Conservation (phyloP, 2,888 invertebrate genomes). For the Muschampia plurimacula region DNA sequence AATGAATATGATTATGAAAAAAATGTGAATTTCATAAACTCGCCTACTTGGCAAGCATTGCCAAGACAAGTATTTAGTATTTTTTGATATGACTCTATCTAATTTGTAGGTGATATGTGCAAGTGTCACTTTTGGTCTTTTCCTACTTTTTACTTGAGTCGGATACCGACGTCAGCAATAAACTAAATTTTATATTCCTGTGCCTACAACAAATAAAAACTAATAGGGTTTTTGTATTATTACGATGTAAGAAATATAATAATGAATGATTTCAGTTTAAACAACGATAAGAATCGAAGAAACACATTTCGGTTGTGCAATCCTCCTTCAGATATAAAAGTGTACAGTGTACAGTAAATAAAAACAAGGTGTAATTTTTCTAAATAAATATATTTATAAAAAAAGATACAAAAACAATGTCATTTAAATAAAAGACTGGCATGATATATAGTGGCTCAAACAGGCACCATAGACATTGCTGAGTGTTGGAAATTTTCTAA, state of each 20-base stretch:
- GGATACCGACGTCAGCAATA: neutral
- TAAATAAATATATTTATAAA: slow-evolving; percentile 1
- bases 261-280: neutral
- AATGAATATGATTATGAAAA: too few relatives aligned
- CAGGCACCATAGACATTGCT: neutral
- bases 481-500: neutral
- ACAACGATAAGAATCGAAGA: neutral
- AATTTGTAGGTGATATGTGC: too few relatives aligned
- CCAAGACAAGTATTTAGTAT: too few relatives aligned
- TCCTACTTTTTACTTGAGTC: neutral
- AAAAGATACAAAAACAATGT: slow-evolving; percentile 2
- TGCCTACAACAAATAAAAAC: neutral
- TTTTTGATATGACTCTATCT: too few relatives aligned
- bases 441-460: neutral
- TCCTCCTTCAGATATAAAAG: neutral
- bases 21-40: too few relatives aligned
- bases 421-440: neutral
- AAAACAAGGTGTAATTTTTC: neutral
- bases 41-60: too few relatives aligned
- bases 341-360: neutral
- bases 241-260: neutral
- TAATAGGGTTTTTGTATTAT: neutral
- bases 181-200: neutral
- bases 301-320: neutral
- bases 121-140: neutral